Evolutionary conservation across 2,797 vertebrate genomes (phyloP).

Genomic region (Sebastes jordani): DNA sequence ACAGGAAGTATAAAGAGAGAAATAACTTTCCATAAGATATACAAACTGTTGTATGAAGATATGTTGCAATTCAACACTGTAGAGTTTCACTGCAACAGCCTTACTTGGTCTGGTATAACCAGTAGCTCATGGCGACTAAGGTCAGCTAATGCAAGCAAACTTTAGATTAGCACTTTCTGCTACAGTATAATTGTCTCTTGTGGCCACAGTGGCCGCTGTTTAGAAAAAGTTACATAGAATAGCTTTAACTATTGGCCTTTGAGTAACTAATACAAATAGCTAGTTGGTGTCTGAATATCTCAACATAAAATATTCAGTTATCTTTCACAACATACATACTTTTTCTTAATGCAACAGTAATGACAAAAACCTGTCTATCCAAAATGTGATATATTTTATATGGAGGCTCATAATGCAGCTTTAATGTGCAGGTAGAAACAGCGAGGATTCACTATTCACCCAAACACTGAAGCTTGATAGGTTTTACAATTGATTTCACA

Average conservation of each 20-base stretch:
- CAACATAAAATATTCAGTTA: background rate
- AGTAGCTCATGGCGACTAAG: background rate
- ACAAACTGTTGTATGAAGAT: too few species aligned
- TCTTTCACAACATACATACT: background rate
- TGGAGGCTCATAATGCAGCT: background rate
- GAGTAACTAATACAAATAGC: background rate
- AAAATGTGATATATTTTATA: background rate
- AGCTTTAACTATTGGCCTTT: background rate
- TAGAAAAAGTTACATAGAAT: background rate
- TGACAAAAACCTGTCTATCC: background rate
- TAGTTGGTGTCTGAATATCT: background rate
- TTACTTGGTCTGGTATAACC: background rate
- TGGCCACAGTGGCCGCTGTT: background rate
- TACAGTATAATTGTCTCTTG: background rate
- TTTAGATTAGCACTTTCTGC: background rate
- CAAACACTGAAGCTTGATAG: background rate
- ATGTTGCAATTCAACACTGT: background rate
- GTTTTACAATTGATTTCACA: background rate
- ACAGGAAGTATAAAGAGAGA: too few species aligned
- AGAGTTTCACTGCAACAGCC: background rate
- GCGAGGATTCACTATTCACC: background rate
- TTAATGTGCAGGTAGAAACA: background rate
- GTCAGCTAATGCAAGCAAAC: background rate
- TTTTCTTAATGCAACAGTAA: background rate
- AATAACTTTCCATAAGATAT: too few species aligned